Conservation (phyloP, 2,797 vertebrate genomes). For the Pogonophryne albipinna region DNA sequence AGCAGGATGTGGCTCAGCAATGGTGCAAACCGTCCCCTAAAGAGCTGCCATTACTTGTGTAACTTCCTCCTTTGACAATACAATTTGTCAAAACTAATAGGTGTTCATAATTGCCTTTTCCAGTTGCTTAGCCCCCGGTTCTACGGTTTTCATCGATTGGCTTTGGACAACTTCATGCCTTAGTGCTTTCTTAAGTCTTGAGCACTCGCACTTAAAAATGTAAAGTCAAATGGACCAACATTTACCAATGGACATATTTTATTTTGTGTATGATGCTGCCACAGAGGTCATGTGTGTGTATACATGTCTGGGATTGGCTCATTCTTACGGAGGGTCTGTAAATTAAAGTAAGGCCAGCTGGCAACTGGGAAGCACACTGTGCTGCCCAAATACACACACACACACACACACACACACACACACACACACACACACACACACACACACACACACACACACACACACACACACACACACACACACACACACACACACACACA, state of each 20-base stretch:
- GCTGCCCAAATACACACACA: background rate
- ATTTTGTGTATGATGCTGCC: background rate
- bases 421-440: background rate
- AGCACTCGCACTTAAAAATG: background rate
- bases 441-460: background rate
- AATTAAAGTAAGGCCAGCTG: conserved; percentile 36
- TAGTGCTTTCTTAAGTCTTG: too few relatives aligned
- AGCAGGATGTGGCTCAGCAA: background rate
- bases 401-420: conserved; percentile 15
- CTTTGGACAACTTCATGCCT: too few relatives aligned
- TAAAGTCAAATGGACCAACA: background rate
- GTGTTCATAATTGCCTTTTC: too few relatives aligned
- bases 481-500: conserved; percentile 6
- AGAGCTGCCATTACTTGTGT: background rate
- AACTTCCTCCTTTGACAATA: conserved; percentile 15
- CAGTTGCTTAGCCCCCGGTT: too few relatives aligned
- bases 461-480: too few relatives aligned
- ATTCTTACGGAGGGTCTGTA: conserved; percentile 5
- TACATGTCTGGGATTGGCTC: conserved; percentile 16
- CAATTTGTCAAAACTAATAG: too few relatives aligned
- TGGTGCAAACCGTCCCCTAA: background rate
- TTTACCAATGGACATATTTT: background rate
- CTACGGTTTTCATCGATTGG: too few relatives aligned
- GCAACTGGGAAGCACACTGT: conserved; percentile 20
- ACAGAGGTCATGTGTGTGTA: background rate